Percentiles rank a stretch among this genome's conserved stretches.
phyloP scores from a whole-genome alignment of 2,113 vertebrate genomes.

The Anguilla japonica region DNA sequence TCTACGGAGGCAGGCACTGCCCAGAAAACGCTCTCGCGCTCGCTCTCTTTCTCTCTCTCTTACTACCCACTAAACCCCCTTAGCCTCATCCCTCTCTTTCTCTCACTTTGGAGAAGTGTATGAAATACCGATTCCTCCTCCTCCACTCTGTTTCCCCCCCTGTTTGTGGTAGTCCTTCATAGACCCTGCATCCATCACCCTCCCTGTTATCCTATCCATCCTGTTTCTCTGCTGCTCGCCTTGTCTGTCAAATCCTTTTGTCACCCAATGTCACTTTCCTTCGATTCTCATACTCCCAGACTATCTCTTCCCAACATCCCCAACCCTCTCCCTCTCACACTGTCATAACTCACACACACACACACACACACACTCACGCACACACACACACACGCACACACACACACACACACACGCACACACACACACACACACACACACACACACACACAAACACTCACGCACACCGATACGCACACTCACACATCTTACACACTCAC shows the following conservation, averaged over 20 bases:
- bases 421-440: constrained; percentile 28
- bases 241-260: constrained; percentile 11
- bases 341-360: not conserved
- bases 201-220: constrained; percentile 15
- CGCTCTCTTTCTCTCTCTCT: constrained; percentile 42
- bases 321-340: not conserved
- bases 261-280: not conserved
- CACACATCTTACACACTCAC: not conserved
- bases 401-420: not conserved
- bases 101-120: not conserved
- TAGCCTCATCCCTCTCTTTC: not conserved
- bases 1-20: constrained; percentile 63
- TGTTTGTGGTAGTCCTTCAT: not conserved
- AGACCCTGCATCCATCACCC: not conserved
- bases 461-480: constrained; percentile 18
- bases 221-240: not conserved
- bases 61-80: constrained; percentile 5
- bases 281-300: not conserved
- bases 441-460: constrained; percentile 2
- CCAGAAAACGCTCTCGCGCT: constrained; percentile 36
- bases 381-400: no score
- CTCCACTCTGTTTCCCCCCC: not conserved
- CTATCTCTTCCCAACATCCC: not conserved
- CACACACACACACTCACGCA: not conserved
- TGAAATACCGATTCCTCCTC: not conserved